These are phyloP conservation scores for Sarcophaga rosellei DNA, from an alignment of 2,888 invertebrate species.

Conservation along the genomic window DNA sequence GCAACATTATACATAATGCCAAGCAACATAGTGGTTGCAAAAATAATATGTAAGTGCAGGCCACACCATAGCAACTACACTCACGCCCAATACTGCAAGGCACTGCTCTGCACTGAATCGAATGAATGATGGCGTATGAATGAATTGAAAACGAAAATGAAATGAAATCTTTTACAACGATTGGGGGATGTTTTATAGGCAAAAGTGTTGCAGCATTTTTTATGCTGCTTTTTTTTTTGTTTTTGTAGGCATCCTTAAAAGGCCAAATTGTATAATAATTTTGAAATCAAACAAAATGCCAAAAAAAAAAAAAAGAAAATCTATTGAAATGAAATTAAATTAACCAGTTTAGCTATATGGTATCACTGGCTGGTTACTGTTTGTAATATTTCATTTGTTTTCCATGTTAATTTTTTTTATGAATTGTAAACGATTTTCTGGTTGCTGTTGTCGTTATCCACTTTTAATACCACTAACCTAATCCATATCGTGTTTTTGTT, in stretches of 20 bases:
- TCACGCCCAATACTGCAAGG: conserved; percentile 4
- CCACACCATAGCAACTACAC: conserved; percentile 1
- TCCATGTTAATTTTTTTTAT: conserved; percentile 16
- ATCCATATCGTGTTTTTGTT: conserved; percentile 38
- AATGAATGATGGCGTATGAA: background rate
- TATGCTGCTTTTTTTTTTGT: background rate
- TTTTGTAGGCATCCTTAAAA: conserved; percentile 49
- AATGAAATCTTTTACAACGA: conserved; percentile 17
- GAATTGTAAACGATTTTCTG: conserved; percentile 40
- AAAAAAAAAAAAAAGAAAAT: background rate
- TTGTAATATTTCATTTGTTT: conserved; percentile 35
- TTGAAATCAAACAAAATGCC: conserved; percentile 15
- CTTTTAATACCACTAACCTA: conserved; percentile 53
- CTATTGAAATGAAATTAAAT: conserved; percentile 48
- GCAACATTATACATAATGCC: background rate
- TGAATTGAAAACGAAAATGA: conserved; percentile 2
- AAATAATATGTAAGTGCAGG: conserved; percentile 23
- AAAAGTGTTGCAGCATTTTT: too few species aligned
- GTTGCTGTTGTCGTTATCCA: conserved; percentile 10
- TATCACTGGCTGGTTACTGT: conserved; percentile 11
- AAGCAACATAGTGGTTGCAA: conserved; percentile 27
- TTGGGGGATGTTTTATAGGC: conserved; percentile 6
- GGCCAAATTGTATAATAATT: conserved; percentile 54
- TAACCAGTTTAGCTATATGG: background rate
- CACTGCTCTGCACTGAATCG: background rate